Percentiles rank a stretch among this genome's conserved stretches.
Conservation (phyloP, 2,113 vertebrate genomes). For the Stegostoma tigrinum region DNA sequence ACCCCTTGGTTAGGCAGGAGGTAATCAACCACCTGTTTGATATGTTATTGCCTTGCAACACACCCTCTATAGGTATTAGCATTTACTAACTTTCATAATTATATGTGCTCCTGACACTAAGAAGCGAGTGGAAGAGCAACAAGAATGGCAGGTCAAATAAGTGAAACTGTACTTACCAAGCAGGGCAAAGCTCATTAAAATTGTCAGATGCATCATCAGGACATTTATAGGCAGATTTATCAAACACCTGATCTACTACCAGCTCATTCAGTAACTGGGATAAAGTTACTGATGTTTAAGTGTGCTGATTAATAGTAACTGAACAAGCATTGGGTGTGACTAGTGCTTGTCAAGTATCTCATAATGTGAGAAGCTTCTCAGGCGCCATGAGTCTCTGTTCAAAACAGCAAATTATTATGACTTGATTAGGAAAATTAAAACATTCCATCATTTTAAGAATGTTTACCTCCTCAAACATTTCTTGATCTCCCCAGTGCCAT, state of each 20-base stretch:
- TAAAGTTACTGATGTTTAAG: not conserved
- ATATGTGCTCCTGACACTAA: not conserved
- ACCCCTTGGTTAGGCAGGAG: not conserved
- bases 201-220: conserved; percentile 64
- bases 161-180: conserved; percentile 56
- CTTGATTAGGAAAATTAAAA: not conserved
- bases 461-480: not conserved
- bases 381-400: not conserved
- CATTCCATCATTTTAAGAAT: not conserved
- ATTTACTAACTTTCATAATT: not conserved
- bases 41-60: not conserved
- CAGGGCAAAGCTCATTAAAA: conserved; percentile 60
- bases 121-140: not conserved
- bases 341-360: not conserved
- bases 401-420: not conserved
- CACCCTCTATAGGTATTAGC: not conserved
- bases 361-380: conserved; percentile 18
- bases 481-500: not conserved
- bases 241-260: conserved; percentile 1
- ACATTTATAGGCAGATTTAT: not conserved
- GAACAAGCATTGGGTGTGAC: not conserved
- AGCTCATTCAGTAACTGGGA: not conserved
- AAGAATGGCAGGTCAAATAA: not conserved
- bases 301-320: not conserved
- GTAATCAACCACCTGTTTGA: not conserved